Evolutionary conservation across 2,113 vertebrate genomes (phyloP), one percentile per base, ranked within the genome.

Genomic region (Smithornis capensis): DNA sequence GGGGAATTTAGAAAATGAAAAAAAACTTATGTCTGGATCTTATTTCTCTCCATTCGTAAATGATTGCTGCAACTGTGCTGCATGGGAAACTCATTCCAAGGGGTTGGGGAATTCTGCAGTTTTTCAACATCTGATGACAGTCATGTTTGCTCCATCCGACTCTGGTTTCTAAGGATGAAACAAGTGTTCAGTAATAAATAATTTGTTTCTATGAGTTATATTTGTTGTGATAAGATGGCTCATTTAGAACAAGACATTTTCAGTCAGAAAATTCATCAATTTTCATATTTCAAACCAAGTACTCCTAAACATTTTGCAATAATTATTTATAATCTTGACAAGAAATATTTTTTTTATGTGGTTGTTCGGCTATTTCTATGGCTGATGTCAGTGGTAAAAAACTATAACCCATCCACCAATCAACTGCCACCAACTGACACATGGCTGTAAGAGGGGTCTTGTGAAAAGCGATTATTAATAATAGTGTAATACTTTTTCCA

Each of bases 151-250:
- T 12, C 6, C 45, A 69, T 40, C 19, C 65, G 16, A 19, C 40
- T 83, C 10, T n/a, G 40, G 38, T 27, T 69, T 82, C 28, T 71
- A n/a, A 75, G 29, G 23, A 38, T 35, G 8, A 75, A 89, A 79
- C 2, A 64, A 71, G 4, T 7, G 1, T 60, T 79, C 19, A 23
- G 3, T 25, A 64, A 59, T 50, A 89, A 50, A 29, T 76, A 6
- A 16, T 19, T 70, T 21, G 42, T 68, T 89, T 92, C 8, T 40
- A 2, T 67, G 19, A 4, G 1, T 62, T 71, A 27, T 8, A 15
- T 14, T 7, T 29, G 6, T 35, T 87, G 3, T 53, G 11, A 19
- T 76, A 45, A 65, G 21, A 14, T 3, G 0, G 1, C 2, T 76
- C 4, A 49, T 59, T 63, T 18, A 53, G 37, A 93, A 52, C 6